phyloP scores from a whole-genome alignment of 2,113 vertebrate genomes.

The Platanista minor region DNA sequence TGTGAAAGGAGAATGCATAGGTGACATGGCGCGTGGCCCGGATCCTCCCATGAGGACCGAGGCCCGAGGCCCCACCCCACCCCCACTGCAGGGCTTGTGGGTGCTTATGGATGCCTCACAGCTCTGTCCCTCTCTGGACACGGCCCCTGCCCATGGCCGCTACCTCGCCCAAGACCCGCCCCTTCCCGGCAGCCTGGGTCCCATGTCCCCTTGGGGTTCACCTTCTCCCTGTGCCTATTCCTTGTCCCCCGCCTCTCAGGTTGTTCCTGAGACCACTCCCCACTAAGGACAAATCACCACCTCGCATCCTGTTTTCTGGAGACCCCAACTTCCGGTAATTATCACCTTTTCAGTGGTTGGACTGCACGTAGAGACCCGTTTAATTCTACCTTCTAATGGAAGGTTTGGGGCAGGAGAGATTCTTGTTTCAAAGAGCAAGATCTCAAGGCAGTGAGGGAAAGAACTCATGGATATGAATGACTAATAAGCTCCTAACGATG shows the following conservation, averaged over 20 bases:
- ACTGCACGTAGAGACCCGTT: fast-evolving
- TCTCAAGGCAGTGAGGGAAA: not conserved
- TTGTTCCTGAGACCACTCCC: too few relatives aligned
- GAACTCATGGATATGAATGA: fast-evolving
- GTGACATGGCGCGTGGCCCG: fast-evolving
- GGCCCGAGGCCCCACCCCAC: fast-evolving
- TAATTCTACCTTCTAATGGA: not conserved
- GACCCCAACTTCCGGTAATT: not conserved
- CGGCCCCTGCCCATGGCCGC: fast-evolving
- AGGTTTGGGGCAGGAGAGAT: too few relatives aligned
- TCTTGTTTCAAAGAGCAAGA: not conserved
- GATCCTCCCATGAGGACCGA: not conserved
- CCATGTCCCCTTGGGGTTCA: not conserved
- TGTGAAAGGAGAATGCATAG: fast-evolving
- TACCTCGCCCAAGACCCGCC: fast-evolving
- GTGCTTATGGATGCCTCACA: not conserved
- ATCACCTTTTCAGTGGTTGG: fast-evolving
- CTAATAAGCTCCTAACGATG: not conserved
- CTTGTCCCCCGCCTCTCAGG: too few relatives aligned
- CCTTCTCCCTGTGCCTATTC: fast-evolving
- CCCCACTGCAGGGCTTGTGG: not conserved
- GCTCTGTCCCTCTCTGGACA: too few relatives aligned
- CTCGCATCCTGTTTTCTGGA: not conserved
- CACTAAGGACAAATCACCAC: too few relatives aligned
- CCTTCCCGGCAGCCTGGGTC: too few relatives aligned